Percentiles rank a stretch among this genome's conserved stretches.
Conservation (phyloP, 2,888 invertebrate species). For the Gortyna flavago region DNA sequence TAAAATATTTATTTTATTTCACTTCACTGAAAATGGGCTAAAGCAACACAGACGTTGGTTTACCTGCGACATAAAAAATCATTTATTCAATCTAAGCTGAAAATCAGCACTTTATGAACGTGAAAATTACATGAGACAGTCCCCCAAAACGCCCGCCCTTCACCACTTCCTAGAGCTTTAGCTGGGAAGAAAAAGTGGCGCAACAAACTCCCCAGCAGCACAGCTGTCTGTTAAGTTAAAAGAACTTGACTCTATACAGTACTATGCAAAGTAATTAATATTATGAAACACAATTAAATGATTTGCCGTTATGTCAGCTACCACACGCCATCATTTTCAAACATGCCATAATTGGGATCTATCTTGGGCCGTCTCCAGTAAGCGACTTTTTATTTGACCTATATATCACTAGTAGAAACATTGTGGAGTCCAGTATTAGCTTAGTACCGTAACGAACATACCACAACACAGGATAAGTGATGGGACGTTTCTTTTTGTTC, state of each 20-base stretch:
- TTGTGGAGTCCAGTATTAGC: slow-evolving; percentile 27
- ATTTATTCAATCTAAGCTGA: not conserved
- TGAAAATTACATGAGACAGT: no score
- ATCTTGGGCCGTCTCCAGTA: not conserved
- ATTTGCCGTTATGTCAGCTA: not conserved
- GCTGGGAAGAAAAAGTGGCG: no score
- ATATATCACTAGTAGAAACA: slow-evolving; percentile 1
- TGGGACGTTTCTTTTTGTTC: slow-evolving; percentile 70
- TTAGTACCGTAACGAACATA: not conserved
- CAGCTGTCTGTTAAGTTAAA: not conserved
- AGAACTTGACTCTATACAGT: not conserved
- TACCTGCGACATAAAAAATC: no score
- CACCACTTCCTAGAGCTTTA: no score
- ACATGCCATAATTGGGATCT: not conserved
- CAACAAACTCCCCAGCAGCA: no score
- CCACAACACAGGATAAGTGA: slow-evolving; percentile 55
- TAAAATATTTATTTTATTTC: not conserved
- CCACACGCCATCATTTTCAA: not conserved
- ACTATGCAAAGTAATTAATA: not conserved
- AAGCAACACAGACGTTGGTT: not conserved
- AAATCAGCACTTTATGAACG: no score
- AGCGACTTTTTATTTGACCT: not conserved
- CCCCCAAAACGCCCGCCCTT: no score
- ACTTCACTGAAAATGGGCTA: not conserved
- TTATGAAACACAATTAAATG: not conserved